A percentile compares a stretch with the other conserved stretches of the same genome.
These are phyloP conservation scores for Laticauda colubrina DNA, from an alignment of 2,113 vertebrate species.

Conservation along the genomic window DNA sequence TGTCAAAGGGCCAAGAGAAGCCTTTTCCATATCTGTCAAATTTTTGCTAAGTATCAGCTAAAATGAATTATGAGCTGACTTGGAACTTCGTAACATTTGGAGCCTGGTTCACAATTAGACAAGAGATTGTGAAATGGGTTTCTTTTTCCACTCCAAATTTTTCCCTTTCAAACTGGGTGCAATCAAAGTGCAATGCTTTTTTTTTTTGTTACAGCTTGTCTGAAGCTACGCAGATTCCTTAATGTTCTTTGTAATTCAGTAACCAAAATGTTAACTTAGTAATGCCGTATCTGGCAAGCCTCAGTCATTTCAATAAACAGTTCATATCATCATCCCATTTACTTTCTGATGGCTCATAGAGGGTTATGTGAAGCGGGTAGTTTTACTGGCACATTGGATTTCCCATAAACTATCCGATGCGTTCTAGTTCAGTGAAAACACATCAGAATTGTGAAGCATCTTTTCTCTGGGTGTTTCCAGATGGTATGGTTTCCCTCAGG, in stretches of 20 bases:
- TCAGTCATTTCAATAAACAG: conserved; percentile 8
- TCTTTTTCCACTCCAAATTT: not conserved
- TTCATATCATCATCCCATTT: conserved; percentile 5
- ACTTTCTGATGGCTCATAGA: not conserved
- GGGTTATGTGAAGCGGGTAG: not conserved
- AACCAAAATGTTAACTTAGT: not conserved
- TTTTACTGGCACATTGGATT: not conserved
- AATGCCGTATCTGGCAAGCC: not conserved
- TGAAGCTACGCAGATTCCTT: not conserved
- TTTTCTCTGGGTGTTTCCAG: not conserved
- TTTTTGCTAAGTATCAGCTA: not conserved
- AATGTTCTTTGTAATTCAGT: not conserved
- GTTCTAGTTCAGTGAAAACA: not conserved
- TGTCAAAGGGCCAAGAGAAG: not conserved
- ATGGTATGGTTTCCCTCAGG: conserved; percentile 13
- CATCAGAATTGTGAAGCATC: not conserved
- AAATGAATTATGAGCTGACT: not conserved
- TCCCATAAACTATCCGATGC: not conserved
- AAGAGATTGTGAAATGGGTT: not conserved
- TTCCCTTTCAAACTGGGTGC: not conserved
- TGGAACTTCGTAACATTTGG: not conserved
- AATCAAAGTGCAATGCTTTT: not conserved
- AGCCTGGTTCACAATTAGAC: not conserved
- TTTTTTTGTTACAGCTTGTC: not conserved
- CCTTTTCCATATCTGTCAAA: not conserved